Percentiles rank a stretch among this genome's conserved stretches.
phyloP scores from a whole-genome alignment of 2,888 invertebrate genomes.

The Leptopilina syphax region DNA sequence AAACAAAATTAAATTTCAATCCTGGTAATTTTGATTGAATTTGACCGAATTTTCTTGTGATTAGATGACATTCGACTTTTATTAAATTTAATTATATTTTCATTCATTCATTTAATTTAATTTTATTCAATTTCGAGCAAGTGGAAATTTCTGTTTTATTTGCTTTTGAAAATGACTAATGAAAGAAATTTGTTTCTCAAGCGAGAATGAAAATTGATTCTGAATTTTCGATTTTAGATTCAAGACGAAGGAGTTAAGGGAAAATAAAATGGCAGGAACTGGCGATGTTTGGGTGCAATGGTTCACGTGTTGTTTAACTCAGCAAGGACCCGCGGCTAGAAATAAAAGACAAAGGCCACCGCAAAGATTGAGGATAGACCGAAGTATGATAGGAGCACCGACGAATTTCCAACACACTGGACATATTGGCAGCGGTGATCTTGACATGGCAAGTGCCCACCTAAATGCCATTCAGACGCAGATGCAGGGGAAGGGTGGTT shows the following conservation, averaged over 20 bases:
- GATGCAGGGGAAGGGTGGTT: conserved; percentile 98
- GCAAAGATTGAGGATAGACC: conserved; percentile 88
- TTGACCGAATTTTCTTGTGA: too few species aligned
- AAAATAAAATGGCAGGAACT: conserved; percentile 82
- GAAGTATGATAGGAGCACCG: conserved; percentile 97
- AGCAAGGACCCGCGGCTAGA: conserved; percentile 85
- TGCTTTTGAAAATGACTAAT: too few species aligned
- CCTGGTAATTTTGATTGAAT: too few species aligned
- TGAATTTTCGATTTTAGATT: conserved; percentile 29
- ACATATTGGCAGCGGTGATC: conserved; percentile 93
- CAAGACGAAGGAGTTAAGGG: conserved; percentile 33
- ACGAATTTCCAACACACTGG: conserved; percentile 97
- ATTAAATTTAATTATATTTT: too few species aligned
- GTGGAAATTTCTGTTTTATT: too few species aligned
- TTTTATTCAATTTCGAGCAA: too few species aligned
- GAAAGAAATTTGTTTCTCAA: too few species aligned
- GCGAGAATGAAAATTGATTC: not conserved
- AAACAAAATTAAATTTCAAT: too few species aligned
- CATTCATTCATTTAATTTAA: too few species aligned
- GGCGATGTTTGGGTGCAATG: conserved; percentile 94
- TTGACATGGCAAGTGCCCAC: conserved; percentile 89
- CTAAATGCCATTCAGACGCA: conserved; percentile 93
- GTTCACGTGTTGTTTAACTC: conserved; percentile 93
- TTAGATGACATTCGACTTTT: too few species aligned
- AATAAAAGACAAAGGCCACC: conserved; percentile 68